These are phyloP conservation scores for Napeogenes inachia DNA, from an alignment of 2,888 invertebrate species.

Conservation along the genomic window DNA sequence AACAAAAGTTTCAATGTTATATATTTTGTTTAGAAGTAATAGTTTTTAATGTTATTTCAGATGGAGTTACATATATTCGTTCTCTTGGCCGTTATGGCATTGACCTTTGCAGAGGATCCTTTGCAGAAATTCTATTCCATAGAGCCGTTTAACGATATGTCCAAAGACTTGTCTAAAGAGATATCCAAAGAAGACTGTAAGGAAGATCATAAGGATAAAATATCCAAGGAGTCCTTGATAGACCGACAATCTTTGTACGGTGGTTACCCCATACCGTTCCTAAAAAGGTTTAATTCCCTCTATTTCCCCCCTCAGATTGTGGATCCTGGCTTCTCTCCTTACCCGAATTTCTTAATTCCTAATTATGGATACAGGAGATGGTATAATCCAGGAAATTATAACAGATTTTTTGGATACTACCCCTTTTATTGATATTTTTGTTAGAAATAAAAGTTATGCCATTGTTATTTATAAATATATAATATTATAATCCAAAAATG, in stretches of 20 bases:
- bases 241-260: not conserved
- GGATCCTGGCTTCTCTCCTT: not conserved
- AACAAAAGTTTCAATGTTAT: too few species aligned
- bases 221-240: not conserved
- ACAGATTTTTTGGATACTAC: conserved; percentile 1
- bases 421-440: not conserved
- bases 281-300: not conserved
- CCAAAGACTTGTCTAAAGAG: too few species aligned
- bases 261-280: not conserved
- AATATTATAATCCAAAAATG: too few species aligned
- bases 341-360: not conserved
- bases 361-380: not conserved
- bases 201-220: too few species aligned
- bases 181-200: too few species aligned
- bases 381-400: not conserved
- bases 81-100: not conserved
- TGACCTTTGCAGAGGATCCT: not conserved
- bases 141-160: too few species aligned
- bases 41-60: not conserved
- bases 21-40: too few species aligned
- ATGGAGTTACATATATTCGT: not conserved
- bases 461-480: too few species aligned
- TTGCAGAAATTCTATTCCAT: too few species aligned
- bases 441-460: too few species aligned
- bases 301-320: not conserved